phyloP scores from a whole-genome alignment of 1,140 invertebrate genomes.

The Rhyzopertha dominica region DNA sequence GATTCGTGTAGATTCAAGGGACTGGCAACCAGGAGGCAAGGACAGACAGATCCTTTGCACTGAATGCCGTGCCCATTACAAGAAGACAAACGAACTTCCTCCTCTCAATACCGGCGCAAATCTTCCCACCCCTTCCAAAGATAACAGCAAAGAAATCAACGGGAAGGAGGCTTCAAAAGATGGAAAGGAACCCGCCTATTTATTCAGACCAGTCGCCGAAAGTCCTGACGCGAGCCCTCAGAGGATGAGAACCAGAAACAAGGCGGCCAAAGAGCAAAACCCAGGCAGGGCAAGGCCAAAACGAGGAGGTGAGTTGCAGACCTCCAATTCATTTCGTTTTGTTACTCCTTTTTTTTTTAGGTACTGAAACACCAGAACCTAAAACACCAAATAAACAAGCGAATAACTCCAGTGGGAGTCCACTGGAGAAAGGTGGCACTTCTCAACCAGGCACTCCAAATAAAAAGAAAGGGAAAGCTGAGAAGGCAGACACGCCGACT shows the following conservation, averaged over 20 bases:
- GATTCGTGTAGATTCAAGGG: slow-evolving; percentile 35
- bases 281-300: slow-evolving; percentile 47
- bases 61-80: slow-evolving; percentile 75
- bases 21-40: slow-evolving; percentile 73
- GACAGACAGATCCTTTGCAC: slow-evolving; percentile 72
- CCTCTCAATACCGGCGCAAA: slow-evolving; percentile 44
- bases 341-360: too few relatives aligned
- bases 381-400: slow-evolving; percentile 50
- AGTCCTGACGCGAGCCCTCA: slow-evolving; percentile 75
- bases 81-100: slow-evolving; percentile 78
- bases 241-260: slow-evolving; percentile 83
- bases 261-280: slow-evolving; percentile 70
- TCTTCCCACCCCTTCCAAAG: slow-evolving; percentile 6
- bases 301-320: too few relatives aligned
- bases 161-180: slow-evolving; percentile 17
- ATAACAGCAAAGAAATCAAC: slow-evolving; percentile 6
- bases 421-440: slow-evolving; percentile 49
- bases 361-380: slow-evolving; percentile 68
- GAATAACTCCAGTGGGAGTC: slow-evolving; percentile 32
- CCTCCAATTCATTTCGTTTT: too few relatives aligned
- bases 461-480: slow-evolving; percentile 53
- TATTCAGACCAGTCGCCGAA: slow-evolving; percentile 69
- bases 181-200: slow-evolving; percentile 53
- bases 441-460: slow-evolving; percentile 51
- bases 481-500: slow-evolving; percentile 61